Conservation (phyloP, 2,888 invertebrate genomes). For the Liopterus haemorrhoidalis region DNA sequence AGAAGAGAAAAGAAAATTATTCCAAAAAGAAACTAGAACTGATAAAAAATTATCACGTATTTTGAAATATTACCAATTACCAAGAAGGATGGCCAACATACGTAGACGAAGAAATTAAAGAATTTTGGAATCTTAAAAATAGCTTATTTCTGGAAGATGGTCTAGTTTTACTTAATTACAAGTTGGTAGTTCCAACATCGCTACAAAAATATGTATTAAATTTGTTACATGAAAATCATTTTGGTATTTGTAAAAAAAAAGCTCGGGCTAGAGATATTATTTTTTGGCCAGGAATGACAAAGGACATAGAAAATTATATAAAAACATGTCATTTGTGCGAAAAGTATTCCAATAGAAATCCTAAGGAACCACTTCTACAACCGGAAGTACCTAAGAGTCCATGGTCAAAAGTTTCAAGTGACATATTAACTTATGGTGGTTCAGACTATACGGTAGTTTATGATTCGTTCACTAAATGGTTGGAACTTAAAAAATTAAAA, state of each 20-base stretch:
- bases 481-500: conserved; percentile 14
- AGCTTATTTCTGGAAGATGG: conserved; percentile 13
- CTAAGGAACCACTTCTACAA: conserved; percentile 25
- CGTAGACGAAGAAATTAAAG: conserved; percentile 2
- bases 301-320: conserved; percentile 18
- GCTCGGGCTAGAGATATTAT: conserved; percentile 20
- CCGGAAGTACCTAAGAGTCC: conserved; percentile 20
- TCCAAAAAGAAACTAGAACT: conserved; percentile 23
- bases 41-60: conserved; percentile 11
- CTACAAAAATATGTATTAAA: conserved; percentile 18
- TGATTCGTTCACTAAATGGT: conserved; percentile 24
- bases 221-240: conserved; percentile 24
- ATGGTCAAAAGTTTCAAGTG: conserved; percentile 19
- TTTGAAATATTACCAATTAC: conserved; percentile 5
- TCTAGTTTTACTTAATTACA: conserved; percentile 14
- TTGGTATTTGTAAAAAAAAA: conserved; percentile 19
- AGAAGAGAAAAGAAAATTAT: neutral
- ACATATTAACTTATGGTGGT: conserved; percentile 14
- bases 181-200: conserved; percentile 17
- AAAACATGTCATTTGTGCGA: conserved; percentile 21
- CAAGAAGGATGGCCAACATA: conserved; percentile 16
- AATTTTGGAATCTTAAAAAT: conserved; percentile 12
- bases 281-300: conserved; percentile 24
- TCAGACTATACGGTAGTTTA: conserved; percentile 20
- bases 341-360: conserved; percentile 12